Base-by-base conservation (phyloP, 2,888 invertebrate genomes). In the Girardia tigrina region DNA sequence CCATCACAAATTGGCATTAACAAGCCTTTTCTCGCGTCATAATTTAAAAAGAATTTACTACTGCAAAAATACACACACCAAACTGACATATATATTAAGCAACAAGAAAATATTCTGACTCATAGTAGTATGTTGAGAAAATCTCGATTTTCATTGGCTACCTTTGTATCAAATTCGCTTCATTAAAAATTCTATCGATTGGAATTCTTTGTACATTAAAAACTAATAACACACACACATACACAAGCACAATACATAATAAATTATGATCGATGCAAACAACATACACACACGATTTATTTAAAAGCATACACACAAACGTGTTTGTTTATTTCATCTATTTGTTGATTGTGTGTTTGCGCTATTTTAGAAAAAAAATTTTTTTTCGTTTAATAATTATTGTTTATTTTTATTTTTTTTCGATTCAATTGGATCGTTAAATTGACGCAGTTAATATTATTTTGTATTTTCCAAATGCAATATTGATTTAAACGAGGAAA, bases 151-250 rank as follows among this genome's bases (percentile, higher is more conserved):
- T 56, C 8, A 56, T 56, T 56, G 56, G 56, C 23, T 56, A 56
- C 56, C 56, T 56, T 56, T 56, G 56, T 56, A 56, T 56, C 56
- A 56, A 56, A 56, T 56, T 56, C 56, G 56, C 56, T 56, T 56
- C n/a, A 56, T 56, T 56, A 56, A 56, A 56, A 56, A 56, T 56
- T 56, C 56, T 56, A 56, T 56, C 56, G 56, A 56, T 56, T 56
- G 56, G 56, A 56, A 56, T 56, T 56, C 56, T 56, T 56, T 56
- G 56, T 56, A 56, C 56, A 56, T 56, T 56, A 56, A 56, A n/a
- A 56, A 56, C 56, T 23, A 56, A 56, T 12, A 12, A 56, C 56
- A 56, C 56, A 56, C 56, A 4, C 8, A 56, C 56, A 56, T 20
- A 56, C n/a, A n/a, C n/a, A n/a, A n/a, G n/a, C n/a, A n/a, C n/a